These are phyloP conservation scores for Drosophila nr. perissopoda DNA, from an alignment of 2,888 invertebrate species.

Conservation along the genomic window DNA sequence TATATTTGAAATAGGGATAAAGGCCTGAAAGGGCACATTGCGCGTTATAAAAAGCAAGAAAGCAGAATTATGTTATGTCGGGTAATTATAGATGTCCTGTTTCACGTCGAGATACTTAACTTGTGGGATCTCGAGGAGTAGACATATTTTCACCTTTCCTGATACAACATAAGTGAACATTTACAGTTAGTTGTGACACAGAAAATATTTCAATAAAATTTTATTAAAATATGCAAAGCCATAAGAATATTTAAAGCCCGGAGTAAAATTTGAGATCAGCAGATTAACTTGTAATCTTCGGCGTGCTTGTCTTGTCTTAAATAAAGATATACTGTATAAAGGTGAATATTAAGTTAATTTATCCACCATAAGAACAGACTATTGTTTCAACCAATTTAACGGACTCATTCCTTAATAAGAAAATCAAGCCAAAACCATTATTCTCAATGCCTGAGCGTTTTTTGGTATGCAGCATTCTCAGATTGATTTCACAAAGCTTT, in stretches of 20 bases:
- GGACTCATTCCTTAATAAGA: neutral
- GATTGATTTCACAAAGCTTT: conserved; percentile 12
- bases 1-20: neutral
- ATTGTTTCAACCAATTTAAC: neutral
- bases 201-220: neutral
- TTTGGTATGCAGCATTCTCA: neutral
- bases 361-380: neutral
- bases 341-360: neutral
- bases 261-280: neutral
- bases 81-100: neutral
- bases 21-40: neutral
- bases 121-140: neutral
- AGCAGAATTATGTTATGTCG: neutral
- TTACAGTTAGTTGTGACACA: neutral
- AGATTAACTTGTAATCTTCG: neutral
- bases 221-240: neutral
- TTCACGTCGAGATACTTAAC: neutral
- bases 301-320: neutral
- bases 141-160: neutral
- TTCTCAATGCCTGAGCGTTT: neutral
- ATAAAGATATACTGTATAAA: neutral
- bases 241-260: neutral
- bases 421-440: neutral
- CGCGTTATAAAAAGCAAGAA: neutral
- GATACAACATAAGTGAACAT: neutral